Evolutionary conservation across 1,140 invertebrate genomes (phyloP), one percentile per base, ranked within the genome.

Genomic region (Solen grandis): DNA sequence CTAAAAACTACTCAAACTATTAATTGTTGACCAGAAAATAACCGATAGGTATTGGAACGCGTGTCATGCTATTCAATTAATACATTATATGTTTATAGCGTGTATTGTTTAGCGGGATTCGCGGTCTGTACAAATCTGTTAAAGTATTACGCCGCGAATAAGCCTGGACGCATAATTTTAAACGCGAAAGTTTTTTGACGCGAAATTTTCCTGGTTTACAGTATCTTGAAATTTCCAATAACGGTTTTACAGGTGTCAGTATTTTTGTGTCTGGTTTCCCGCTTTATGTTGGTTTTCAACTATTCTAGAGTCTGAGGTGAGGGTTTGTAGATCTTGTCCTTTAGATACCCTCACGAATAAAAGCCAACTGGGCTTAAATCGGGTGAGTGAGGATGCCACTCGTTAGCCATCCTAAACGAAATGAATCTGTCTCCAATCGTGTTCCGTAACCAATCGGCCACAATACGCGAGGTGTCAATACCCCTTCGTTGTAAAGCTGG

Each of bases 301-400:
- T 69, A 29, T 36, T 69, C 41, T n/a, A 36, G 35, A 10, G 38
- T 69, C 25, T 25, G 13, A 14, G 38, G 66, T 31, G 38, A 4
- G 27, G 38, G 66, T 69, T 14, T 69, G 27, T 69, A 52, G 2
- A 50, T 22, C 29, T 25, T 27, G 16, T 36, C 33, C n/a, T 65
- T 65, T 3, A 65, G 33, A n/a, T 69, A 69, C 5, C 41, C 36
- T 46, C 66, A 69, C 33, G 52, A 31, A 29, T 36, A 69, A 54
- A 69, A 69, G 16, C 52, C 38, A 14, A 69, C 22, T 5, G 66
- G 62, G 33, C 33, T 65, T 3, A 36, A 22, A 22, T 65, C 62
- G 13, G 62, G 62, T 13, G 62, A 65, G 22, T 65, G 31, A 13
- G 62, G 33, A 19, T 31, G 62, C 62, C 31, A 65, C 22, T 38